Base-by-base conservation (phyloP, 2,113 vertebrate species). In the Epinephelus cyanopodus region DNA sequence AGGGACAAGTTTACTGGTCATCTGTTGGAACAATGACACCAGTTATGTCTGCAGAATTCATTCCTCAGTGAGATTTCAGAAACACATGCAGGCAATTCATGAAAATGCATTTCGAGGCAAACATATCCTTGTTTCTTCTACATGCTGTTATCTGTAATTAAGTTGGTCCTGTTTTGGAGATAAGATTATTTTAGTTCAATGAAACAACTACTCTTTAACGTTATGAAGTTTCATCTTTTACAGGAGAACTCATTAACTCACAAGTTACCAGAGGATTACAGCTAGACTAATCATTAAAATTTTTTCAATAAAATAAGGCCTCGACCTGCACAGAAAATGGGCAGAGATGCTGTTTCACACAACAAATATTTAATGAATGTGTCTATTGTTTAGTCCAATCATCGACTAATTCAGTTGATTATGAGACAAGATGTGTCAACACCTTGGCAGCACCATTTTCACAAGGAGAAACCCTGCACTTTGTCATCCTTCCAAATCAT, bases 1-100 rank as follows among this genome's bases (percentile, higher is more conserved):
- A 80, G 77, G 80, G 56, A 75, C 71, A 21, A 72, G 81, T 53
- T 69, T 57, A 68, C 39, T 23, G 70, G 64, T 87, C 68, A 73
- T 82, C 68, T 57, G 85, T 63, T 42, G 60, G 4, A n/a, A 71
- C 18, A 23, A 10, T 33, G 77, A 68, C 61, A 73, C 56, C 21
- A 27, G 37, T 80, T 73, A 69, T 13, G 37, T 42, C 76, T 21
- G 23, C 4, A 39, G 21, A 65, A 76, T 54, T 69, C 17, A 60
- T 9, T 77, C 14, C 15, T 57, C 39, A 11, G 33, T 19, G 39
- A 52, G 42, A 27, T 52, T 63, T 42, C 18, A 42, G 39, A 62
- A 11, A 50, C 53, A 37, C 63, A 56, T 7, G 50, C 47, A 69
- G 25, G 58, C 12, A 57, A 50, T 58, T 67, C 19, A 17, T 77